Base-by-base conservation (phyloP, 1,140 invertebrate genomes). In the Lysiphlebus fabarum region DNA sequence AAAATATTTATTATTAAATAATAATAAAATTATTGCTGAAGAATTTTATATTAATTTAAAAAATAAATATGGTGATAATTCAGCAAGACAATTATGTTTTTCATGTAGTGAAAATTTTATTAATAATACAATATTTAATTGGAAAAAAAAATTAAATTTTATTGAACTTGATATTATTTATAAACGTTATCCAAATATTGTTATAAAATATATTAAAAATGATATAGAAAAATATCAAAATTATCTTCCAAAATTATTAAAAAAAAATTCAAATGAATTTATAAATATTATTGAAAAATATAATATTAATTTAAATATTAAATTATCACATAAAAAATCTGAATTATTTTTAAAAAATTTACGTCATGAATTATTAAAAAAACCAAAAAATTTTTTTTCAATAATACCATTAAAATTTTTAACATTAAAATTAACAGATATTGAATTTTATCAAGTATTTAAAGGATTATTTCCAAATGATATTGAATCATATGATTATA, bases 121-220 rank as follows among this genome's bases (percentile, higher is more conserved):
- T 9, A 26, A 34, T 36, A 36, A 47, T 1, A 53, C 7, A 0
- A 53, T 74, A 7, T 7, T 65, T 0, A 2, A 59, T 6, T 50
- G 48, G 0, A 53, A 38, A 45, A 57, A 71, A 11, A 34, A 59
- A 0, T 9, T 74, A 0, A 50, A 62, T 0, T 6, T 17, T 0
- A 61, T 50, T 12, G 33, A 62, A 5, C 10, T 70, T 0, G 14
- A 59, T 4, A 58, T 53, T 8, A 36, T 75, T 1, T 71, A 63
- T 37, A 41, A 45, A 1, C 68, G 53, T 11, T 67, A 69, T 51
- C 73, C 73, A 0, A 14, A 67, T 26, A 14, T 74, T 1, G 45
- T 67, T 1, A 68, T 75, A 3, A 58, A 62, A 3, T 76, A 72
- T 58, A 37, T 73, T 0, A 71, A 62, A 43, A 12, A 71, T 4